Percentiles rank a stretch among this genome's conserved stretches.
Evolutionary conservation across 2,797 vertebrate genomes (phyloP).

Genomic region (Spheniscus humboldti): DNA sequence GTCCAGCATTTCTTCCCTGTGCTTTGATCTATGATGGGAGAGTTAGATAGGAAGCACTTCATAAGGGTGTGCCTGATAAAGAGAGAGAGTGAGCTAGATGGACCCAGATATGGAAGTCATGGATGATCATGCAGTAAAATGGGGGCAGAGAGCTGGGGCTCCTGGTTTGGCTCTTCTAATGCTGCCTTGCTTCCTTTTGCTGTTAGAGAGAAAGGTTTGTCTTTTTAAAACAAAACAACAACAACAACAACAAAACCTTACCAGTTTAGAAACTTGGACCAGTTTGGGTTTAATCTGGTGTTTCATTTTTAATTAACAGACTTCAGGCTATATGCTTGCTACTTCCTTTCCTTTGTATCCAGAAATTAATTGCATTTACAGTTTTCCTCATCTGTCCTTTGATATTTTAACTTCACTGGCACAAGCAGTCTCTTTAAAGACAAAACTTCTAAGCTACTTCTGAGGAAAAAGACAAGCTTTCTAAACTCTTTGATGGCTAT

Average conservation of each 20-base stretch:
- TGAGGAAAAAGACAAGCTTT: constrained; percentile 32
- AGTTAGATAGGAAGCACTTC: background rate
- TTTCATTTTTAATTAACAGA: constrained; percentile 16
- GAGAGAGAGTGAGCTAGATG: background rate
- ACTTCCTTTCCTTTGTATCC: constrained; percentile 56
- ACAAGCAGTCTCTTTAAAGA: constrained; percentile 40
- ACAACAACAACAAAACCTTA: background rate
- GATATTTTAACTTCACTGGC: constrained; percentile 14
- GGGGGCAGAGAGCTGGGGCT: background rate
- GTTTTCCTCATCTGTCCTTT: constrained; percentile 40
- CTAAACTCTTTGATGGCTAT: constrained; percentile 52
- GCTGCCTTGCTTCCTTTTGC: background rate
- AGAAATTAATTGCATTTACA: constrained; percentile 40
- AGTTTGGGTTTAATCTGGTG: background rate
- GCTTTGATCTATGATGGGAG: background rate
- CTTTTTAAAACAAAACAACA: background rate
- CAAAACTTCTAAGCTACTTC: constrained; percentile 55
- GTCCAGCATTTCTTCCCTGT: background rate
- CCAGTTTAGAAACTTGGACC: background rate
- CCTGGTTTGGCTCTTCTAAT: background rate
- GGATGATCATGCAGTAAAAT: background rate
- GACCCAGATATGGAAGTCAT: background rate
- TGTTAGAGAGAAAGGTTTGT: background rate
- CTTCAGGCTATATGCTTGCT: background rate
- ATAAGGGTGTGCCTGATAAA: background rate